Evolutionary conservation across 1,140 invertebrate genomes (phyloP), one percentile per base, ranked within the genome.

Genomic region (Marisa cornuarietis): DNA sequence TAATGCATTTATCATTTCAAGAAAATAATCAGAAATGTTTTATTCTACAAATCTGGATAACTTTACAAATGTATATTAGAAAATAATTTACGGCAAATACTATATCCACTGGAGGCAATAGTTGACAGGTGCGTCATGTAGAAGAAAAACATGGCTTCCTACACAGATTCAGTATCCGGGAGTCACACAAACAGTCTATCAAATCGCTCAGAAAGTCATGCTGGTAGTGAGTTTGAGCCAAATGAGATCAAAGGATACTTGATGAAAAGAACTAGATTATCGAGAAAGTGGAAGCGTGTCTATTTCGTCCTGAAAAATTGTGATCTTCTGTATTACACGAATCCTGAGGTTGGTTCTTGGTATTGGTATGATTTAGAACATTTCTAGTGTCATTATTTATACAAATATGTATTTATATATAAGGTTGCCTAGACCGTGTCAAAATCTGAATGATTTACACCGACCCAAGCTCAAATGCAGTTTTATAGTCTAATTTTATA

Each of bases 231-330:
- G 73, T 71, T 85, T 42, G 76, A 82, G 49, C 83, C 85, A 31
- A 85, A 84, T 72, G 87, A 88, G 83, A 79, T 88, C 14, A 87
- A 87, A 80, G 88, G 88, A 51, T 90, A 87, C 84, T 82, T 89
- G 61, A 86, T 87, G 85, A 90, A 89, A 71, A 81, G 88, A 61
- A 86, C 87, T 49, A 85, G 84, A 72, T 65, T 86, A 69, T 83
- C 86, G 14, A 78, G 81, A 73, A 85, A 83, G 71, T 87, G 86
- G 86, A 83, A 83, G 75, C 74, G 75, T 75, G 83, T 86, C 54
- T 90, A 88, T 88, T 90, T 89, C 79, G 76, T 87, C 26, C 81
- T 90, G 79, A 87, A 87, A 83, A 89, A 88, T 66, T 86, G 87
- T 61, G 85, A 87, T 80, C 80, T 90, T 26, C 84, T 85, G 49